A percentile compares a stretch with the other conserved stretches of the same genome.
Conservation (phyloP, 2,888 invertebrate species). For the Phyto melanocephala region DNA sequence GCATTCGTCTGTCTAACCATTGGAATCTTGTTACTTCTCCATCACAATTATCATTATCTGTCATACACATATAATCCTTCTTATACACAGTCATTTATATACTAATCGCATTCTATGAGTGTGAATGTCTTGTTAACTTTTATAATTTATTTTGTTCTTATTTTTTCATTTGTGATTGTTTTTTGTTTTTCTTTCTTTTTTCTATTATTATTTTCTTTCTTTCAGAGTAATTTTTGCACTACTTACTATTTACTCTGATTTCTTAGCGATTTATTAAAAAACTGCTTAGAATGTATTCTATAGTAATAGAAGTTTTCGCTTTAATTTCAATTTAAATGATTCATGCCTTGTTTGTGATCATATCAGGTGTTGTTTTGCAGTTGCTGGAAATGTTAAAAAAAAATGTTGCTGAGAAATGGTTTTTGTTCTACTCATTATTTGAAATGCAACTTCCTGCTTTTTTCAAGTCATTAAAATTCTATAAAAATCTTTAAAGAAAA, state of each 20-base stretch:
- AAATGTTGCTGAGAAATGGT: conserved; percentile 7
- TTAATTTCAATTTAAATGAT: conserved; percentile 37
- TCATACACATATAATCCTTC: conserved; percentile 9
- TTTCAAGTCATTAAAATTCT: conserved; percentile 18
- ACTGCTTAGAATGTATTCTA: conserved; percentile 20
- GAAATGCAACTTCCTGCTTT: conserved; percentile 11
- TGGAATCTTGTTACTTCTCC: not conserved
- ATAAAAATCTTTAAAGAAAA: not conserved
- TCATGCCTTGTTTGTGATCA: conserved; percentile 22
- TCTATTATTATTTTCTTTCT: conserved; percentile 13
- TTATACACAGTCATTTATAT: not conserved
- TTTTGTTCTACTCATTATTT: conserved; percentile 16
- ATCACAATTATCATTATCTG: conserved; percentile 25
- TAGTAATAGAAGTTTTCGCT: conserved; percentile 38
- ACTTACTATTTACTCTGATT: conserved; percentile 15
- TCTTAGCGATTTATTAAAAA: conserved; percentile 37
- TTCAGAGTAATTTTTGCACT: conserved; percentile 25
- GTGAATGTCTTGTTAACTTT: conserved; percentile 24
- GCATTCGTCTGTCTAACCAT: not conserved
- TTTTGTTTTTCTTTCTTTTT: not conserved
- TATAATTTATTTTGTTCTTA: conserved; percentile 50
- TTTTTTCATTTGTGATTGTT: conserved; percentile 23
- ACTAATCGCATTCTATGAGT: not conserved
- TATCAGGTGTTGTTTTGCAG: conserved; percentile 42
- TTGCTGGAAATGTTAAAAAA: not conserved